Base-by-base conservation (phyloP, 1,140 invertebrate species). In the Drosophila trapezifrons region DNA sequence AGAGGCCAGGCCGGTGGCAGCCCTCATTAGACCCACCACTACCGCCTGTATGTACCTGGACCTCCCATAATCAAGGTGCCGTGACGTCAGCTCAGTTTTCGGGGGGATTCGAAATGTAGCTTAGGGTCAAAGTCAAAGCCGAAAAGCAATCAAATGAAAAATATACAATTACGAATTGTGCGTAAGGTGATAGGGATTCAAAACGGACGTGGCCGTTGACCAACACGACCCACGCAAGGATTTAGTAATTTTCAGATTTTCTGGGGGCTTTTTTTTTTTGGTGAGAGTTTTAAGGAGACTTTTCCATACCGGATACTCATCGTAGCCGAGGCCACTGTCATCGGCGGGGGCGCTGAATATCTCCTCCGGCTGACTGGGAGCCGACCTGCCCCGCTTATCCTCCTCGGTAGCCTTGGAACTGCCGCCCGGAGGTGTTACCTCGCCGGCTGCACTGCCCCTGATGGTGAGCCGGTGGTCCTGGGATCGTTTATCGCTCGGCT, bases 221-320 rank as follows among this genome's bases (percentile, higher is more conserved):
- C 49, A 54, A 47, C 37, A 63, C 62, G 27, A 27, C 73, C 72
- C 73, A 76, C 62, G 63, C 55, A 38, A 35, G 25, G 20, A 74
- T 37, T 60, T 47, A 54, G 51, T 62, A 37, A 40, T 32, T 51
- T 43, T 37, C 27, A 20, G 32, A 20, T 60, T 52, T 76, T 76
- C 45, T 15, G 18, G 22, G 10, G 27, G 27, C n/a, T n/a, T n/a
- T n/a, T n/a, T n/a, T n/a, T n/a, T n/a, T n/a, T n/a, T n/a, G n/a
- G n/a, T n/a, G n/a, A n/a, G n/a, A n/a, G n/a, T n/a, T n/a, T n/a
- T n/a, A n/a, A n/a, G n/a, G n/a, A n/a, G n/a, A n/a, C n/a, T n/a
- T n/a, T n/a, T n/a, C n/a, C 66, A 60, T 71, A 91, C 90, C 67
- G 90, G 90, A 69, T 91, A 91, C 72, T 91, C 90, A 55, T 91